Base-by-base conservation (phyloP, 2,797 vertebrate genomes). In the Phoebastria nigripes region DNA sequence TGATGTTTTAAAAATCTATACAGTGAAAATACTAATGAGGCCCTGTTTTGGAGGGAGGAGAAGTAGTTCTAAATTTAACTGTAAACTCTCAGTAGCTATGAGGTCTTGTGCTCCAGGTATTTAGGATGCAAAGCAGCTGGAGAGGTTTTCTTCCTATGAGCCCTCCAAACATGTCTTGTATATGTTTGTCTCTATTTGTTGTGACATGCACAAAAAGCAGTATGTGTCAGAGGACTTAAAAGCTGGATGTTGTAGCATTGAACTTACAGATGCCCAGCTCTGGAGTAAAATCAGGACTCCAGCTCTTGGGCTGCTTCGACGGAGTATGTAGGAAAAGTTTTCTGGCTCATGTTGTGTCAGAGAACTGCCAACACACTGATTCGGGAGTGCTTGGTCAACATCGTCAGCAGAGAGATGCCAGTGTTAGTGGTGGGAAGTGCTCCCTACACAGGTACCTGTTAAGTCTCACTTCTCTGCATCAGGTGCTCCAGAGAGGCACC, bases 1-100 rank as follows among this genome's bases (percentile, higher is more conserved):
- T 63, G 52, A 70, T 92, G 63, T 79, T 94, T 96, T 86, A 93
- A 94, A 96, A 95, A 94, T 62, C 46, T 81, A 56, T 89, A 91
- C 61, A 72, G 72, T 47, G 41, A 86, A 96, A 94, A 92, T 76
- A 91, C 37, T 90, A 92, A 94, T 92, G 78, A 92, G 86, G 70
- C 55, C 76, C 26, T 85, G 63, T 83, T 92, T 92, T 73, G 46
- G 73, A 82, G 17, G 19, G 18, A 54, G 71, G 35, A 81, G 55
- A 37, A 84, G 63, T 12, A 16, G 54, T 89, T 94, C 87, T 95
- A 82, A 94, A 90, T 92, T 94, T 94, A 96, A 33, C 62, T 47
- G 9, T 52, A 51, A 72, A 87, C 78, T 96, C 87, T 56, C 70
- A 66, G 63, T 83, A 74, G 77, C 31, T 62, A 10, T 42, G 70